Conservation (phyloP, 2,888 invertebrate species). For the Drosophila crucigera region DNA sequence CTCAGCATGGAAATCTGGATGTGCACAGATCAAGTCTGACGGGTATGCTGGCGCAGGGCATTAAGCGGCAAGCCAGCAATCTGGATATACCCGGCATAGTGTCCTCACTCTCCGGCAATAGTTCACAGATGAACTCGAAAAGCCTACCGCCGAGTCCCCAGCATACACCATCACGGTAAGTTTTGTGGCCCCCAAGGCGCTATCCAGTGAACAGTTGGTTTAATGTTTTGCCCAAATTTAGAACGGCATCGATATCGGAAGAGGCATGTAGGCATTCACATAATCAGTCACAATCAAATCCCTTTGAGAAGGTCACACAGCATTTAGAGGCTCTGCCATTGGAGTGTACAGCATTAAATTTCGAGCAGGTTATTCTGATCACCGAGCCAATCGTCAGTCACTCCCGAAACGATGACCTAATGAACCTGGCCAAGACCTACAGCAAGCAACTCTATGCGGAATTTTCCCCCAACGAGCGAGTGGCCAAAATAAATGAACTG, state of each 20-base stretch:
- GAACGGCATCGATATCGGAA: conserved; percentile 88
- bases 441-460: conserved; percentile 93
- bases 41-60: conserved; percentile 86
- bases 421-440: conserved; percentile 94
- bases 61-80: conserved; percentile 89
- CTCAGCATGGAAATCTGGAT: conserved; percentile 56
- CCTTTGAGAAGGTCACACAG: conserved; percentile 86
- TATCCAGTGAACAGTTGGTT: neutral
- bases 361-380: conserved; percentile 81
- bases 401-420: conserved; percentile 90
- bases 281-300: conserved; percentile 86
- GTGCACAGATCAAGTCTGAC: conserved; percentile 84
- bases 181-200: neutral
- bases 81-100: conserved; percentile 88
- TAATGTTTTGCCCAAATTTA: conserved; percentile 35
- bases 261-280: conserved; percentile 32
- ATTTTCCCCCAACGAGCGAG: conserved; percentile 89
- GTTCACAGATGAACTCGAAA: conserved; percentile 85
- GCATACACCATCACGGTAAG: conserved; percentile 89
- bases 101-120: conserved; percentile 83
- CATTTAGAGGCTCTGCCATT: conserved; percentile 81
- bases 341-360: conserved; percentile 70
- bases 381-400: conserved; percentile 83
- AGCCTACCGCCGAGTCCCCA: conserved; percentile 92
- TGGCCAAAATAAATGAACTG: conserved; percentile 93